Conservation (phyloP, 53 echinoderm and acorn worm genomes). For the Antedon mediterranea region DNA sequence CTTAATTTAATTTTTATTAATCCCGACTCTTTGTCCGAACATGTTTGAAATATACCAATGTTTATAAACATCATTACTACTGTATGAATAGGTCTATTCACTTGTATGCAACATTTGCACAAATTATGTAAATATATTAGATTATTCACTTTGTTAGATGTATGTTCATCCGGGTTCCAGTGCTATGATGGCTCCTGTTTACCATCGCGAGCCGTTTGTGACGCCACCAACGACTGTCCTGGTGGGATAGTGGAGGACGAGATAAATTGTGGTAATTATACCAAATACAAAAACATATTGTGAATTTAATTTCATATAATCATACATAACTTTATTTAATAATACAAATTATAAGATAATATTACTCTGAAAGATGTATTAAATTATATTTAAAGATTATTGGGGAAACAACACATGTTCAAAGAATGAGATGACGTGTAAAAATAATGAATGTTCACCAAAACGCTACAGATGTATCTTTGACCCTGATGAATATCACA, state of each 20-base stretch:
- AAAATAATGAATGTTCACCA: slow-evolving; percentile 28
- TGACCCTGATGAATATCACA: slow-evolving; percentile 47
- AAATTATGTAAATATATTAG: too few relatives aligned
- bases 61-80: too few relatives aligned
- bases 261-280: slow-evolving; percentile 26
- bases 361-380: too few relatives aligned
- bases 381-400: too few relatives aligned
- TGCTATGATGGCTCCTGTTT: slow-evolving; percentile 29
- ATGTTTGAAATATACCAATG: neutral
- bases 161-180: slow-evolving; percentile 4
- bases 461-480: slow-evolving; percentile 28
- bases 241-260: slow-evolving; percentile 42
- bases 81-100: neutral
- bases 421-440: slow-evolving; percentile 4
- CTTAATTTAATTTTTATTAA: too few relatives aligned
- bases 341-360: too few relatives aligned
- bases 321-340: too few relatives aligned
- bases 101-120: neutral
- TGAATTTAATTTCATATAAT: too few relatives aligned
- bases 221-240: slow-evolving; percentile 35
- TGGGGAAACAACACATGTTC: neutral
- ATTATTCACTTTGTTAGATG: neutral
- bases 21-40: too few relatives aligned
- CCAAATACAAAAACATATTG: neutral
- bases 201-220: slow-evolving; percentile 21